Percentiles rank a stretch among this genome's conserved stretches.
Conservation (phyloP, 2,797 vertebrate species). For the Karalla daura region DNA sequence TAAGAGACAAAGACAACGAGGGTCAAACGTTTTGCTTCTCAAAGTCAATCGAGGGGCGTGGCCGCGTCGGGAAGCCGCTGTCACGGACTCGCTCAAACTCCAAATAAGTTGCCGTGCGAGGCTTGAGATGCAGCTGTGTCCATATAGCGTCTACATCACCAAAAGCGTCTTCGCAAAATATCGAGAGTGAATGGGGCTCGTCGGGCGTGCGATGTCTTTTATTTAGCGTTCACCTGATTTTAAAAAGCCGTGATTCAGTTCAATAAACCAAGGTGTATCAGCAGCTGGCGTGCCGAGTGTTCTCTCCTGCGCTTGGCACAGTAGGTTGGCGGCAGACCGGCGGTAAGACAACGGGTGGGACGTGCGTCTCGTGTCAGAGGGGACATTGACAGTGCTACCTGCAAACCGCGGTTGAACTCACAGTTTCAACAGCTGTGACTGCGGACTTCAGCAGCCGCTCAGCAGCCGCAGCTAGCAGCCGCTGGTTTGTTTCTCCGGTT, state of each 20-base stretch:
- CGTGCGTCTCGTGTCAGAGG: no score
- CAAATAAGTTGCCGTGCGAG: not conserved
- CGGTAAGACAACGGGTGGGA: no score
- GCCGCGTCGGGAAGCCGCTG: not conserved
- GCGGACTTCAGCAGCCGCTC: no score
- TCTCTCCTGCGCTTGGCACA: no score
- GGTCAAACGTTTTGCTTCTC: slow-evolving; percentile 10
- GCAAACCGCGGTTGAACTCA: no score
- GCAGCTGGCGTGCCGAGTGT: not conserved
- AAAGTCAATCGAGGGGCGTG: not conserved
- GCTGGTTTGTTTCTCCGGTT: no score
- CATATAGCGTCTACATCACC: not conserved
- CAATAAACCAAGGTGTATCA: slow-evolving; percentile 3
- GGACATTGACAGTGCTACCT: no score
- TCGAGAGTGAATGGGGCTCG: not conserved
- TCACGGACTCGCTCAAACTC: not conserved
- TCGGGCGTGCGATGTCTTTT: not conserved
- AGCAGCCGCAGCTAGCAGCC: no score
- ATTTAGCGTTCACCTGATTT: not conserved
- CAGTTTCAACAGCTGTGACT: no score
- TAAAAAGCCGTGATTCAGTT: not conserved
- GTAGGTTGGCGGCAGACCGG: no score
- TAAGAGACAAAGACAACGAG: no score
- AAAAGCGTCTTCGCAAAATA: not conserved
- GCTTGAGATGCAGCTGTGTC: not conserved